Conservation (phyloP, 2,797 vertebrate species). For the Agapornis canus region DNA sequence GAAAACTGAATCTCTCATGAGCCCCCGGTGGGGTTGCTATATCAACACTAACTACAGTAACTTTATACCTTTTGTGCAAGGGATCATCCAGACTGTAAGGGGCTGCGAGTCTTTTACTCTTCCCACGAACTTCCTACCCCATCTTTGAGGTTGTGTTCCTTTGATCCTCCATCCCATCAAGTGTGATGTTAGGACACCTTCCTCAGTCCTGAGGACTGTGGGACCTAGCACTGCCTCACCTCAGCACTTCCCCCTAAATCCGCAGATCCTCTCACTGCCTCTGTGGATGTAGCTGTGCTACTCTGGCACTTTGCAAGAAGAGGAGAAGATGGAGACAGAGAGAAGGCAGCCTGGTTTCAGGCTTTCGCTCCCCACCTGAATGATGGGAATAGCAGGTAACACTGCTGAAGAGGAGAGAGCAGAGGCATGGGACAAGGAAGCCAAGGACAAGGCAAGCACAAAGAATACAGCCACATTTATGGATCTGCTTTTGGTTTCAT, state of each 20-base stretch:
- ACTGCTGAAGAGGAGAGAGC: neutral
- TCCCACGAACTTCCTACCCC: neutral
- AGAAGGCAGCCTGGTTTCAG: neutral
- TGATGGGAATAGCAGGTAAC: neutral
- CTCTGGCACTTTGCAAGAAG: neutral
- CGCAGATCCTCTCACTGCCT: neutral
- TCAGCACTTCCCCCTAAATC: neutral
- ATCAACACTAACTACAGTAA: neutral
- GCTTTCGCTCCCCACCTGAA: neutral
- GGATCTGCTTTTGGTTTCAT: neutral
- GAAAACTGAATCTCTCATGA: neutral
- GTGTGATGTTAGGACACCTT: neutral
- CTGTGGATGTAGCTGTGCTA: neutral
- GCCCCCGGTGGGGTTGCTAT: accelerated
- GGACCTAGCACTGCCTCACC: neutral
- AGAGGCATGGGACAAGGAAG: neutral
- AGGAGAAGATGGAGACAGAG: neutral
- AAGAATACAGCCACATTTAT: neutral
- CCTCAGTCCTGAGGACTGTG: neutral
- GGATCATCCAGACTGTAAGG: neutral
- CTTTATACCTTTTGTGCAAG: neutral
- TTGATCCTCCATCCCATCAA: neutral
- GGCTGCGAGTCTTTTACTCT: neutral
- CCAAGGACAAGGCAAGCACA: neutral
- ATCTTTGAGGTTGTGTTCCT: neutral